These are phyloP conservation scores for Apomyelois bistriatella DNA, from an alignment of 2,888 invertebrate species.

Conservation along the genomic window DNA sequence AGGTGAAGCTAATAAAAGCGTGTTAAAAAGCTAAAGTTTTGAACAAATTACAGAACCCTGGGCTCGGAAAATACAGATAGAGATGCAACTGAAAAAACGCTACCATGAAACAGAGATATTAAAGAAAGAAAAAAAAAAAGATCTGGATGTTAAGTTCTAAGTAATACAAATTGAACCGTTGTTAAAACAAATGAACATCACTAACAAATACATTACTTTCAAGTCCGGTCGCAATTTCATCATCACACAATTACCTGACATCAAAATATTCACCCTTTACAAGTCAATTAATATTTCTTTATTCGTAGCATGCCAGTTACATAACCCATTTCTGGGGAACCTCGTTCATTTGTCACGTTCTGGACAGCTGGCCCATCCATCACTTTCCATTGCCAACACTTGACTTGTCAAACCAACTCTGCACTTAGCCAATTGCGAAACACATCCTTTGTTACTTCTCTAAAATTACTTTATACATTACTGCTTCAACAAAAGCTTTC, in stretches of 20 bases:
- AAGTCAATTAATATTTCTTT: constrained; percentile 10
- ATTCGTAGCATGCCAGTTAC: constrained; percentile 19
- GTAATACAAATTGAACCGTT: no score
- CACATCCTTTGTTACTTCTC: background rate
- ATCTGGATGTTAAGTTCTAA: no score
- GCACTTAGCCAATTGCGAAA: constrained; percentile 13
- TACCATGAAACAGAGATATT: no score
- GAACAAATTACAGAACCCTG: no score
- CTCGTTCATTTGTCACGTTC: constrained; percentile 31
- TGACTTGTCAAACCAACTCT: constrained; percentile 36
- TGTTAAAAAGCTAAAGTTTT: no score
- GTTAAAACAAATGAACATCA: background rate
- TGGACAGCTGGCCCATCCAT: constrained; percentile 36
- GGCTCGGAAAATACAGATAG: no score
- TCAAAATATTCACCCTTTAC: constrained; percentile 9
- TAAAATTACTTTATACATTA: background rate
- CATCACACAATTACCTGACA: background rate
- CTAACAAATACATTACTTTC: background rate
- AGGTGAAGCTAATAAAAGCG: no score
- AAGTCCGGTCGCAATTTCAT: background rate
- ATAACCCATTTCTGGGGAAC: constrained; percentile 26
- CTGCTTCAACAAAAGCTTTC: background rate
- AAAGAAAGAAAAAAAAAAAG: no score
- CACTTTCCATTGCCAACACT: constrained; percentile 36
- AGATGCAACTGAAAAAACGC: no score